These are phyloP conservation scores for Odontocolon sp. DNA, from an alignment of 2,888 invertebrate species.

Conservation along the genomic window DNA sequence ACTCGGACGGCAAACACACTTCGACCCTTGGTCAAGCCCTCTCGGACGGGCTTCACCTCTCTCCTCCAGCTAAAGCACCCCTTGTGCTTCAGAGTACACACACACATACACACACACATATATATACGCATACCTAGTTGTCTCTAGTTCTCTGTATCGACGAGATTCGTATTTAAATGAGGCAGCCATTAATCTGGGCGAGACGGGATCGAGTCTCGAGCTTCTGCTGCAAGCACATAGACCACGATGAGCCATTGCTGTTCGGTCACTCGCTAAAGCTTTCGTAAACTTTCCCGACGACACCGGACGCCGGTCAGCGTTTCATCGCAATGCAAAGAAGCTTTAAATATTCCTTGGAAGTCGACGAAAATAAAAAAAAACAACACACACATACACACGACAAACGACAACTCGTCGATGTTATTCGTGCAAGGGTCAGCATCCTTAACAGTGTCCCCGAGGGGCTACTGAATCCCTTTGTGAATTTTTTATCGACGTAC, in stretches of 20 bases:
- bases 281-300: conserved; percentile 62
- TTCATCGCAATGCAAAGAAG: conserved; percentile 70
- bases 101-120: conserved; percentile 16
- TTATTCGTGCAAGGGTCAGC: conserved; percentile 38
- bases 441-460: conserved; percentile 40
- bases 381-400: conserved; percentile 29
- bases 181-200: conserved; percentile 78
- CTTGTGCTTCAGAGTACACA: conserved; percentile 36
- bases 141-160: conserved; percentile 74
- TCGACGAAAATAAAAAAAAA: conserved; percentile 47
- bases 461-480: conserved; percentile 47
- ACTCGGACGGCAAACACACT: conserved; percentile 81
- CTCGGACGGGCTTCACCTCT: no score
- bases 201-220: conserved; percentile 75
- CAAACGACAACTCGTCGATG: conserved; percentile 40
- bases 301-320: conserved; percentile 75
- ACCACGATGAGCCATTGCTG: conserved; percentile 31
- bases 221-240: conserved; percentile 57
- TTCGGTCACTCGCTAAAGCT: conserved; percentile 51
- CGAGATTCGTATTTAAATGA: conserved; percentile 81
- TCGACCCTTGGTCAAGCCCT: conserved; percentile 77
- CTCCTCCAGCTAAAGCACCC: conserved; percentile 33
- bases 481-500: conserved; percentile 54
- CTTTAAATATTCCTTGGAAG: conserved; percentile 66
- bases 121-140: no score